Conservation (phyloP, 2,113 vertebrate species). For the Petaurus breviceps region DNA sequence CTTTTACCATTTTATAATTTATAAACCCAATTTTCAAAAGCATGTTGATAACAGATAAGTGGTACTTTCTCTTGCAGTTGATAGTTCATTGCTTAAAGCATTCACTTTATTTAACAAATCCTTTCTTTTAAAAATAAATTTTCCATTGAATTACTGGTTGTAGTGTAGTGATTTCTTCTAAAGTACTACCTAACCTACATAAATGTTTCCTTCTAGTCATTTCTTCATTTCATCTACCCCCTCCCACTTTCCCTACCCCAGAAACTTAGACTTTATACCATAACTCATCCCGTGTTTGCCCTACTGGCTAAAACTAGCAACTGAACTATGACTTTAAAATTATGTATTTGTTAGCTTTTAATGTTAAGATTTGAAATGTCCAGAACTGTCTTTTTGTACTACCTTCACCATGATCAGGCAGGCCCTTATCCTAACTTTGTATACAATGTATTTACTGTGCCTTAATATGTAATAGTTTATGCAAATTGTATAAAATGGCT, state of each 20-base stretch:
- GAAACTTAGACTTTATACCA: not conserved
- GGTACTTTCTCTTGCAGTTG: not conserved
- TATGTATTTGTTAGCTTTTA: not conserved
- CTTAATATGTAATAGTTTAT: conserved; percentile 85
- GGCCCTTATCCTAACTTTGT: not conserved
- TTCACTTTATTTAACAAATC: not conserved
- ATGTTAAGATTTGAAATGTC: not conserved
- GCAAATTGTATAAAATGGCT: conserved; percentile 73
- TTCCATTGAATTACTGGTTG: not conserved
- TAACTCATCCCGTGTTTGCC: not conserved
- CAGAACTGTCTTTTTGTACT: conserved; percentile 56
- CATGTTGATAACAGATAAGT: not conserved
- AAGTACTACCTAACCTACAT: not conserved
- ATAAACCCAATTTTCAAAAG: not conserved
- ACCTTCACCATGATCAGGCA: conserved; percentile 38
- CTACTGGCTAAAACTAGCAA: not conserved
- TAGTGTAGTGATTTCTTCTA: not conserved
- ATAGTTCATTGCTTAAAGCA: not conserved
- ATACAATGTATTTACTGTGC: conserved; percentile 80
- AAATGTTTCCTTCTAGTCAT: not conserved
- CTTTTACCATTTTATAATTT: not conserved
- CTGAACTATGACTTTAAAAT: not conserved
- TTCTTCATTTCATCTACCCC: not conserved
- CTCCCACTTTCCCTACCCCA: not conserved
- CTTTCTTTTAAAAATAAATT: not conserved